phyloP scores from a whole-genome alignment of 2,797 vertebrate genomes.

The Anomalospiza imberbis region DNA sequence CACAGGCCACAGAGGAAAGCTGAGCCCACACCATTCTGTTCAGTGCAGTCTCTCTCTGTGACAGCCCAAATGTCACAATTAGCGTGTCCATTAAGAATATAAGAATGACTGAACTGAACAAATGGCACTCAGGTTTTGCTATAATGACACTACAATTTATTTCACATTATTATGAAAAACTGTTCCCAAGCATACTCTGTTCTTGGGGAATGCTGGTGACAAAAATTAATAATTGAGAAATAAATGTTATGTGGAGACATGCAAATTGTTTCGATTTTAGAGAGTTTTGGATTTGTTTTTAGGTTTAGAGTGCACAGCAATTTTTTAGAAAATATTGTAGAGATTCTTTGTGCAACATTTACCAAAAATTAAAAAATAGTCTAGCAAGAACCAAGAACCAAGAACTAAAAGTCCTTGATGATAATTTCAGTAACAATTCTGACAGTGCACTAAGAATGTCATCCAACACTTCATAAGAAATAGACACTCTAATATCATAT shows the following conservation, averaged over 20 bases:
- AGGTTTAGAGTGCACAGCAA: not conserved
- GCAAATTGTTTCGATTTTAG: not conserved
- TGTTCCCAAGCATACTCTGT: not conserved
- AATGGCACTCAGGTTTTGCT: not conserved
- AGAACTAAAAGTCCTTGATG: not conserved
- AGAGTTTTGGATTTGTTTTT: not conserved
- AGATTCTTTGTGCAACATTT: not conserved
- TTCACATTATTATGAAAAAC: not conserved
- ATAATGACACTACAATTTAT: not conserved
- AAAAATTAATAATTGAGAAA: not conserved
- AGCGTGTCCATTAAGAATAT: not conserved
- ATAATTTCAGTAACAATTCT: not conserved
- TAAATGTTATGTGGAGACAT: not conserved
- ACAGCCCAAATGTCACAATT: not conserved
- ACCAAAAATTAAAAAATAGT: not conserved
- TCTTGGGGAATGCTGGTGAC: not conserved
- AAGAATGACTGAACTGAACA: not conserved
- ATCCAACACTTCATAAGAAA: not conserved
- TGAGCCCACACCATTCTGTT: not conserved
- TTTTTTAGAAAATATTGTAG: not conserved
- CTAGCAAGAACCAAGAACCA: not conserved
- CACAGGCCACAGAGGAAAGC: not conserved
- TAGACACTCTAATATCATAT: not conserved
- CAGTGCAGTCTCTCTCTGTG: not conserved
- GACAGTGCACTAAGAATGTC: not conserved